Percentiles rank a stretch among this genome's conserved stretches.
phyloP scores from a whole-genome alignment of 1,140 invertebrate species.

The Drosophila quadrilineata region DNA sequence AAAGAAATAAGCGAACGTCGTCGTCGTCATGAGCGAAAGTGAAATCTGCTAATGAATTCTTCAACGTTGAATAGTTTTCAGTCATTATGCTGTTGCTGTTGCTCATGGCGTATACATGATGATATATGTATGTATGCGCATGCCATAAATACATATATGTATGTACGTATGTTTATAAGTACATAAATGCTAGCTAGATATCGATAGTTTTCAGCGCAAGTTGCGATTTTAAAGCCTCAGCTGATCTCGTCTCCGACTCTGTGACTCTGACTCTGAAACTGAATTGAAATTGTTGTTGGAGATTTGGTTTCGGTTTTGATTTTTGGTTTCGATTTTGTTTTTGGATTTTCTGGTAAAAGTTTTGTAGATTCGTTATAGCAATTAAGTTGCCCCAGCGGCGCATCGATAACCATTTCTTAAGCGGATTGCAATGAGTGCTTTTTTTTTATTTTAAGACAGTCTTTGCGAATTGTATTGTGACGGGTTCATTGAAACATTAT shows the following conservation, averaged over 20 bases:
- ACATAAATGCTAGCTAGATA: conserved; percentile 28
- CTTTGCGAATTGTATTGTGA: conserved; percentile 17
- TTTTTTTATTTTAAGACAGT: conserved; percentile 32
- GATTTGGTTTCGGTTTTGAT: conserved; percentile 21
- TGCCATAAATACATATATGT: neutral
- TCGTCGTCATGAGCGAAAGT: conserved; percentile 79
- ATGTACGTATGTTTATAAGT: conserved; percentile 7
- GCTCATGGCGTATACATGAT: conserved; percentile 63
- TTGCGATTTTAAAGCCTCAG: conserved; percentile 16
- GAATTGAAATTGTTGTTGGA: neutral
- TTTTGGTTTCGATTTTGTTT: conserved; percentile 36
- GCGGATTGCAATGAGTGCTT: conserved; percentile 63
- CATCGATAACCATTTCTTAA: neutral
- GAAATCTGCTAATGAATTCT: conserved; percentile 81
- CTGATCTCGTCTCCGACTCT: conserved; percentile 21
- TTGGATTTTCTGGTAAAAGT: conserved; percentile 60
- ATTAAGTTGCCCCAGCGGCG: conserved; percentile 47
- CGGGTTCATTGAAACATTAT: conserved; percentile 71
- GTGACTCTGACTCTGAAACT: neutral
- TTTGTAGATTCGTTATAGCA: conserved; percentile 75
- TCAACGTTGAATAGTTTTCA: conserved; percentile 81
- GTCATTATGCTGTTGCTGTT: conserved; percentile 65
- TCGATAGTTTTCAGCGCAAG: conserved; percentile 30
- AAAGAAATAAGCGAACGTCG: conserved; percentile 62
- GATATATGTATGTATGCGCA: conserved; percentile 20